A percentile compares a stretch with the other conserved stretches of the same genome.
These are phyloP conservation scores for Xyrauchen texanus DNA, from an alignment of 2,113 vertebrate species.

Conservation along the genomic window DNA sequence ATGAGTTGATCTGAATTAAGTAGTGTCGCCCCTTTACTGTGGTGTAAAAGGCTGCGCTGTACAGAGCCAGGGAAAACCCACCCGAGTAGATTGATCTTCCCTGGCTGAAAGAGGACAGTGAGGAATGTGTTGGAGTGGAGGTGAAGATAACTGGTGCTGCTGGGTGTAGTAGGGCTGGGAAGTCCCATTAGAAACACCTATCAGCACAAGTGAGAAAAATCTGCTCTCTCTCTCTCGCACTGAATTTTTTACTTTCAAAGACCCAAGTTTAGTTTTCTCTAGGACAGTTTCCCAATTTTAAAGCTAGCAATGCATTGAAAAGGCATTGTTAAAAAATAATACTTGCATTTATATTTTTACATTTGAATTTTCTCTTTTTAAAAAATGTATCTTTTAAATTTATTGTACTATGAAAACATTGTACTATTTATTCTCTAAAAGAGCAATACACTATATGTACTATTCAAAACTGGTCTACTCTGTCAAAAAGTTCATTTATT, in stretches of 20 bases:
- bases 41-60: constrained; percentile 21
- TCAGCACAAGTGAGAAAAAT: background rate
- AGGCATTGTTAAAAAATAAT: no score
- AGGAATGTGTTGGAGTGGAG: constrained; percentile 42
- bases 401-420: no score
- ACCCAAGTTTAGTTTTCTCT: background rate
- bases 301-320: background rate
- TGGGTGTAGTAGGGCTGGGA: constrained; percentile 23
- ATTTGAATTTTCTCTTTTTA: no score
- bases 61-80: constrained; percentile 22
- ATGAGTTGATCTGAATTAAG: constrained; percentile 38
- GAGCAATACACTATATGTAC: no score
- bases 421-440: no score
- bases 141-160: constrained; percentile 38
- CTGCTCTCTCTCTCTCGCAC: background rate
- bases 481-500: no score
- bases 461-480: no score
- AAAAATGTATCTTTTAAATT: no score
- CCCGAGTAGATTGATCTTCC: constrained; percentile 48
- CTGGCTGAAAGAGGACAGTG: constrained; percentile 45
- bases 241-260: background rate
- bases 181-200: constrained; percentile 45
- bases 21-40: background rate
- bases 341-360: no score
- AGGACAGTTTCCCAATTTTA: background rate